Evolutionary conservation across 1,140 invertebrate species (phyloP).

Genomic region (Aplysia californica): DNA sequence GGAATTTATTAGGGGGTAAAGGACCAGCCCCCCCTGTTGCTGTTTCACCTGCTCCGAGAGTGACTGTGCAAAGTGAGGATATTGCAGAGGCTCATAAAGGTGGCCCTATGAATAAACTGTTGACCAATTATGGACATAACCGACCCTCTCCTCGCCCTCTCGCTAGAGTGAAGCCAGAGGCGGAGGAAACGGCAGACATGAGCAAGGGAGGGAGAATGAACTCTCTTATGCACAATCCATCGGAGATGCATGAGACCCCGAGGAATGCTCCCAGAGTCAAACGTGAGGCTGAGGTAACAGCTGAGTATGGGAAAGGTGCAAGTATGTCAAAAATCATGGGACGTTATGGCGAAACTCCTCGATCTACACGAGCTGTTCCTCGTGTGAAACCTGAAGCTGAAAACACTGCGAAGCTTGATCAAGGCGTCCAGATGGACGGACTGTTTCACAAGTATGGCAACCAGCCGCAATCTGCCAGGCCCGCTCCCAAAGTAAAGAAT

Average conservation of each 20-base stretch:
- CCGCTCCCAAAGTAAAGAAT: slow-evolving; percentile 55
- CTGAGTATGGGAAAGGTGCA: slow-evolving; percentile 41
- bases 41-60: slow-evolving; percentile 39
- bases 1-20: slow-evolving; percentile 44
- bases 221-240: slow-evolving; percentile 40
- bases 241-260: slow-evolving; percentile 30
- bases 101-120: slow-evolving; percentile 40
- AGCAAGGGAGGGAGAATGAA: slow-evolving; percentile 51
- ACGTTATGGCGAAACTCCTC: slow-evolving; percentile 48
- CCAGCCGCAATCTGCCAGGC: slow-evolving; percentile 38
- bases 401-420: slow-evolving; percentile 49
- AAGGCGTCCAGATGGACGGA: slow-evolving; percentile 50
- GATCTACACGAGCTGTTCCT: slow-evolving; percentile 47
- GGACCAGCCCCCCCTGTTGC: slow-evolving; percentile 43
- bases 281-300: slow-evolving; percentile 48
- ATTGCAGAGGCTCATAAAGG: slow-evolving; percentile 54
- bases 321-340: slow-evolving; percentile 51
- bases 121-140: slow-evolving; percentile 48
- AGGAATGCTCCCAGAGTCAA: slow-evolving; percentile 44
- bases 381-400: slow-evolving; percentile 60
- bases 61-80: slow-evolving; percentile 50
- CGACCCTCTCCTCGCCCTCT: slow-evolving; percentile 43
- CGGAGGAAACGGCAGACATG: slow-evolving; percentile 46
- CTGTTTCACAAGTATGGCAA: slow-evolving; percentile 53
- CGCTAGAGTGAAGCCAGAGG: slow-evolving; percentile 58